A percentile compares a stretch with the other conserved stretches of the same genome.
phyloP scores from a whole-genome alignment of 2,888 invertebrate species.

The Perdita meconis region DNA sequence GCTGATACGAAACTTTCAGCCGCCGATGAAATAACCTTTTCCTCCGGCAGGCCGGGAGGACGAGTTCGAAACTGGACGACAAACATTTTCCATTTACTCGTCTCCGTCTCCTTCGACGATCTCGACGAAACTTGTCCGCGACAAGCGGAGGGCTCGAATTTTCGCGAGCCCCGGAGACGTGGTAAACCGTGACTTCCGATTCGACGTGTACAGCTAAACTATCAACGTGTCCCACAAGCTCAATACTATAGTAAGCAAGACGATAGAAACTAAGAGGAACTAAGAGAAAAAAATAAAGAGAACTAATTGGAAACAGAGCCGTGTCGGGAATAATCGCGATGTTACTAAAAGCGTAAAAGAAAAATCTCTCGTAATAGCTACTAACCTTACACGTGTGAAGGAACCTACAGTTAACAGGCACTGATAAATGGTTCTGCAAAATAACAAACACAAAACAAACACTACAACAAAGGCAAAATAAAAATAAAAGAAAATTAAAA shows the following conservation, averaged over 20 bases:
- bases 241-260: constrained; percentile 63
- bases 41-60: not conserved
- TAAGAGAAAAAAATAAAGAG: not conserved
- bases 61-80: constrained; percentile 4
- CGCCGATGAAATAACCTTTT: not conserved
- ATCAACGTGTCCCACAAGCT: constrained; percentile 44
- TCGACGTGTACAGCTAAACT: constrained; percentile 5
- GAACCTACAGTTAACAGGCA: constrained; percentile 94
- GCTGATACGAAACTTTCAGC: constrained; percentile 6
- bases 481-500: constrained; percentile 80
- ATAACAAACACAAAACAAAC: constrained; percentile 85
- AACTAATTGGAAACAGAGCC: not conserved
- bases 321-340: constrained; percentile 15
- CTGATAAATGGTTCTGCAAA: constrained; percentile 95
- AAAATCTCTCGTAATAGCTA: constrained; percentile 73
- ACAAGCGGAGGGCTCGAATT: not conserved
- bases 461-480: constrained; percentile 87
- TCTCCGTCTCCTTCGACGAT: not conserved
- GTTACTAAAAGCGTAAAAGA: constrained; percentile 26
- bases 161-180: not conserved
- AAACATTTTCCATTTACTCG: constrained; percentile 35
- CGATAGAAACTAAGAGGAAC: constrained; percentile 3
- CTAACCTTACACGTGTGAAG: constrained; percentile 92
- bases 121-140: not conserved
- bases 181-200: constrained; percentile 22